Base-by-base conservation (phyloP, 2,888 invertebrate genomes). In the Acanthococcus lagerstroemiae region DNA sequence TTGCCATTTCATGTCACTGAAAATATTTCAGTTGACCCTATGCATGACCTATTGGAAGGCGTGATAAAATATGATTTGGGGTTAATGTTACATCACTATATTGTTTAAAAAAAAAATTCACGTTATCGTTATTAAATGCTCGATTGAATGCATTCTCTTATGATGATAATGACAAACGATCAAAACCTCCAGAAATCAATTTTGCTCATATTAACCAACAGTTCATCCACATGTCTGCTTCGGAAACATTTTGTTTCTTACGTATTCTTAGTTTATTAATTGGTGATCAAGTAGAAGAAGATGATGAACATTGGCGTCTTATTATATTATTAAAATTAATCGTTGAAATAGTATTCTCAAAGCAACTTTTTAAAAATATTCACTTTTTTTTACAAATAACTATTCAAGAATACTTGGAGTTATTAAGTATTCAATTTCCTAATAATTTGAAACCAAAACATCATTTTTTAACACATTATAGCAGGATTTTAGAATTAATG, bases 361-460 rank as follows among this genome's bases (percentile, higher is more conserved):
- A 17, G 6, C 6, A 7, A 48, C 6, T 48, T 7, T n/a, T 6
- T 6, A 48, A n/a, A n/a, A 48, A 48, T n/a, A n/a, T 17, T 48
- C 48, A 48, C n/a, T 6, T n/a, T 5, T 5, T n/a, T 17, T 48
- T 48, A 17, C 9, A 48, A 48, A 9, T 7, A n/a, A 7, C n/a
- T 6, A 48, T 71, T 21, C 1, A 21, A 17, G 69, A 71, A 44
- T 71, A 71, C 66, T 67, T 70, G 37, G 17, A n/a, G 21, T 24
- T 67, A 37, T 66, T 68, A 5, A 37, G 26, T 19, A 54, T 25
- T 45, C 67, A 12, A 65, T 69, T 48, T 66, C 67, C 65, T 25
- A 37, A 67, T 52, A 44, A 46, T 22, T 52, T 70, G 6, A 71
- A 70, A 55, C 67, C 67, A 7, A 71, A 71, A 66, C 68, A 69